Evolutionary conservation across 1,140 invertebrate genomes (phyloP), one percentile per base, ranked within the genome.

Genomic region (Melitaea cinxia): DNA sequence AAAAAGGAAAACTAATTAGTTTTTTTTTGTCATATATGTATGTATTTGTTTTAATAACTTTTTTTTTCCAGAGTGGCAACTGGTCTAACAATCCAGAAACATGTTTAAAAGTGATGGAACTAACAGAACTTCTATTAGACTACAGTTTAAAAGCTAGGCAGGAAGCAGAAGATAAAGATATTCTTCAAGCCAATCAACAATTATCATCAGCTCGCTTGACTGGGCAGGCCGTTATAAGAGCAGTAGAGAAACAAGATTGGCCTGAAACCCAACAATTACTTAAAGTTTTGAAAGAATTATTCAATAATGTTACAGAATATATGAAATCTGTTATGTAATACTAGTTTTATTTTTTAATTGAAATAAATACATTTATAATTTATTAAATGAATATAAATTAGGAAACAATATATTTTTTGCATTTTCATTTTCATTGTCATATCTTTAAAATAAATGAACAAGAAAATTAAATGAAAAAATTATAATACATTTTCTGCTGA

Each of bases 151-250:
- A 89, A 64, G 84, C 83, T 4, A 72, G 78, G 21, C 69, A 84
- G 83, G 72, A 91, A 72, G 59, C 77, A 33, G 59, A 80, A 58
- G 75, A 91, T 57, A 72, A 96, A 93, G 95, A 93, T 91, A 79
- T 93, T 88, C 66, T 93, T 91, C 76, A 89, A 77, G 83, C 89
- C 4, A 78, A 93, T 39, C 92, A 92, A 19, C 91, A 92, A 49
- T 74, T 95, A 2, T 94, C 92, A 1, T 94, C 93, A 2, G 93
- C 93, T 0, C 92, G 94, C 45, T 71, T 95, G 4, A 92, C 92
- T 0, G 88, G 92, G 6, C 93, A 94, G 53, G 92, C 90, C 10
- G 90, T 92, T 14, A 68, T 93, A 30, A 86, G 88, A 21, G 93
- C 91, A 28, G 83, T 89, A 0, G 91, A 92, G 61, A 91, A 91